These are phyloP conservation scores for Darevskia nairensis DNA, from an alignment of 2,797 vertebrate genomes.

Conservation along the genomic window DNA sequence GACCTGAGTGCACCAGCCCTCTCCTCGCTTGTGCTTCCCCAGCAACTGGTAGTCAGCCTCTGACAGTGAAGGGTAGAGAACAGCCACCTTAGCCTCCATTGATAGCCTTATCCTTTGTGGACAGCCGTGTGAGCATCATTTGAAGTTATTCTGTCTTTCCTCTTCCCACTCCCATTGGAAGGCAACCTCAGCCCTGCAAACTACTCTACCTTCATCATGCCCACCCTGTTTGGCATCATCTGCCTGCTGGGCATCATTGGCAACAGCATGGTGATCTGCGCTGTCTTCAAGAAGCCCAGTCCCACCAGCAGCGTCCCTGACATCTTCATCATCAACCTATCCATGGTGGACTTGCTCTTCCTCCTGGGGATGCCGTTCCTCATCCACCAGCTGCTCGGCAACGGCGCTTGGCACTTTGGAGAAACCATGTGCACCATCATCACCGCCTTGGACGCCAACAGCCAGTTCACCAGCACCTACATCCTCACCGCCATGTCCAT, in stretches of 20 bases:
- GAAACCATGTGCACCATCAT: slow-evolving; percentile 57
- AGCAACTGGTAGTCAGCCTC: too few relatives aligned
- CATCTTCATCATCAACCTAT: slow-evolving; percentile 64
- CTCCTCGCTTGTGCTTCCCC: too few relatives aligned
- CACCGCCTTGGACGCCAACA: slow-evolving; percentile 60
- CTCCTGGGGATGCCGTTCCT: slow-evolving; percentile 66
- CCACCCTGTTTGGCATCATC: slow-evolving; percentile 61
- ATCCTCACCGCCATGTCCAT: slow-evolving; percentile 62
- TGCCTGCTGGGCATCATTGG: slow-evolving; percentile 55
- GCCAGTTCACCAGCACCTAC: slow-evolving; percentile 68
- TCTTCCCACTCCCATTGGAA: background rate
- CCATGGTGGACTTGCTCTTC: slow-evolving; percentile 64
- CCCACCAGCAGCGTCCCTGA: slow-evolving; percentile 49
- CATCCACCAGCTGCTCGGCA: slow-evolving; percentile 66
- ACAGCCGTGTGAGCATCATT: background rate
- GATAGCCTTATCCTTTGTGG: too few relatives aligned
- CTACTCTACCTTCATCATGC: slow-evolving; percentile 58
- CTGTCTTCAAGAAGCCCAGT: slow-evolving; percentile 60
- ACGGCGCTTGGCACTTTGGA: slow-evolving; percentile 58
- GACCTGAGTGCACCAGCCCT: too few relatives aligned
- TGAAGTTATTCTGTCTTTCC: slow-evolving; percentile 11
- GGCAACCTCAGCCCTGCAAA: slow-evolving; percentile 26
- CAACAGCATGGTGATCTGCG: slow-evolving; percentile 60
- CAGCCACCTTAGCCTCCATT: too few relatives aligned
- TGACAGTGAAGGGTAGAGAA: too few relatives aligned